Conservation (phyloP, 2,888 invertebrate species). For the Drosophila longiperda region DNA sequence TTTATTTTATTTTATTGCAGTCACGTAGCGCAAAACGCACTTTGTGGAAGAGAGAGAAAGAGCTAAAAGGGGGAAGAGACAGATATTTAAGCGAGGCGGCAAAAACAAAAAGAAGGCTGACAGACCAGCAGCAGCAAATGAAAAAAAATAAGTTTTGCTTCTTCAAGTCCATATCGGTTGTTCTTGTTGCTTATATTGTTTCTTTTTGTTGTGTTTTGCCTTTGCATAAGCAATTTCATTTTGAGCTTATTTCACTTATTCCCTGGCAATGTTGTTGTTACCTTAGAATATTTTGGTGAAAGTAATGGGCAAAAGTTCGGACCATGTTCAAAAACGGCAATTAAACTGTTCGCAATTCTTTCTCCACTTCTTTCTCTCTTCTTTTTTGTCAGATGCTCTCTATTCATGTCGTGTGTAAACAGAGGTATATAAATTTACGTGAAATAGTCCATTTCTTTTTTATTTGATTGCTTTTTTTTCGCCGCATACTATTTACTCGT, state of each 20-base stretch:
- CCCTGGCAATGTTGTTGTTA: slow-evolving; percentile 14
- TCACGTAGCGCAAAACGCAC: slow-evolving; percentile 61
- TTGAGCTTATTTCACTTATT: slow-evolving; percentile 51
- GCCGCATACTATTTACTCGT: not conserved
- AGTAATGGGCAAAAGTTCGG: slow-evolving; percentile 65
- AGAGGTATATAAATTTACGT: not conserved
- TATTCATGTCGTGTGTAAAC: no score
- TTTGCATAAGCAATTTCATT: slow-evolving; percentile 68
- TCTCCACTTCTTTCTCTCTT: slow-evolving; percentile 8
- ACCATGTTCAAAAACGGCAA: slow-evolving; percentile 52
- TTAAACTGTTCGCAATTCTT: slow-evolving; percentile 54
- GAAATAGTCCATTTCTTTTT: not conserved
- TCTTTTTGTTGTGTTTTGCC: slow-evolving; percentile 5
- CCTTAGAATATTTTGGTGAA: slow-evolving; percentile 67
- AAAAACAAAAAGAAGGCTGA: slow-evolving; percentile 59
- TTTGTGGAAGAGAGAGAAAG: slow-evolving; percentile 13
- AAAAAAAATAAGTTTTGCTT: slow-evolving; percentile 25
- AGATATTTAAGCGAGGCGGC: slow-evolving; percentile 48
- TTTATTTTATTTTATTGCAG: slow-evolving; percentile 72
- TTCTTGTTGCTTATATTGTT: slow-evolving; percentile 23
- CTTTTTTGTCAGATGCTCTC: slow-evolving; percentile 3
- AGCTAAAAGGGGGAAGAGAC: slow-evolving; percentile 5
- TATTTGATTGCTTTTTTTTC: not conserved
- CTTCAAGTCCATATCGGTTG: slow-evolving; percentile 11
- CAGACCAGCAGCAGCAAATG: slow-evolving; percentile 35